Evolutionary conservation across 2,113 vertebrate species (phyloP).

Genomic region (Diadophis punctatus): DNA sequence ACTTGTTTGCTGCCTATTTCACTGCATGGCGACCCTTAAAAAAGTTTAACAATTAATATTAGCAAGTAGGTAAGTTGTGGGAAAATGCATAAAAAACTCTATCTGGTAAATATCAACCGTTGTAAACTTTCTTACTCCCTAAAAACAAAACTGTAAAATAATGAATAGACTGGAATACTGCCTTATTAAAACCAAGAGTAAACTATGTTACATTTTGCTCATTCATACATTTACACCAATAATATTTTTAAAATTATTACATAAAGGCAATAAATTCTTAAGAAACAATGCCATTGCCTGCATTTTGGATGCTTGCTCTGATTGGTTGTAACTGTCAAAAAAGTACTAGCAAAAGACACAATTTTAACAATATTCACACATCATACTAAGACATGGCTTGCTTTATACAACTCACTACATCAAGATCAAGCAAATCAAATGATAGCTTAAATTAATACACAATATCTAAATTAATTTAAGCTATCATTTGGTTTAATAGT

Average conservation of each 20-base stretch:
- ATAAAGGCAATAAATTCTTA: background rate
- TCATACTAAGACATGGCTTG: background rate
- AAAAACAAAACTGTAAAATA: background rate
- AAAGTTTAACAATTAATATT: background rate
- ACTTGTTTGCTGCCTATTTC: background rate
- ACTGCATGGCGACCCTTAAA: background rate
- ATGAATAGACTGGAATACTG: background rate
- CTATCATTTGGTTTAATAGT: background rate
- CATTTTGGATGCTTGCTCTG: background rate
- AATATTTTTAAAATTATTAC: background rate
- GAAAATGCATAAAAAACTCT: background rate
- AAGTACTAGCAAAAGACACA: background rate
- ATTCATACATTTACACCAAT: background rate
- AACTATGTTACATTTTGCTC: background rate
- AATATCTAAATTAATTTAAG: background rate
- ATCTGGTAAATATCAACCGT: background rate
- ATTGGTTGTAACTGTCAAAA: background rate
- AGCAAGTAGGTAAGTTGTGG: background rate
- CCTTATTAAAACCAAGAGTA: background rate
- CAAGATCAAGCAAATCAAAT: background rate
- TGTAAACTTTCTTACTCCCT: background rate
- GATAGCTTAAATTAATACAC: background rate
- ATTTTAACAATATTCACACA: background rate
- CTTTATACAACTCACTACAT: background rate
- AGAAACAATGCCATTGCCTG: background rate